A percentile compares a stretch with the other conserved stretches of the same genome.
phyloP scores from a whole-genome alignment of 2,888 invertebrate genomes.

The Pseudoips prasinana region DNA sequence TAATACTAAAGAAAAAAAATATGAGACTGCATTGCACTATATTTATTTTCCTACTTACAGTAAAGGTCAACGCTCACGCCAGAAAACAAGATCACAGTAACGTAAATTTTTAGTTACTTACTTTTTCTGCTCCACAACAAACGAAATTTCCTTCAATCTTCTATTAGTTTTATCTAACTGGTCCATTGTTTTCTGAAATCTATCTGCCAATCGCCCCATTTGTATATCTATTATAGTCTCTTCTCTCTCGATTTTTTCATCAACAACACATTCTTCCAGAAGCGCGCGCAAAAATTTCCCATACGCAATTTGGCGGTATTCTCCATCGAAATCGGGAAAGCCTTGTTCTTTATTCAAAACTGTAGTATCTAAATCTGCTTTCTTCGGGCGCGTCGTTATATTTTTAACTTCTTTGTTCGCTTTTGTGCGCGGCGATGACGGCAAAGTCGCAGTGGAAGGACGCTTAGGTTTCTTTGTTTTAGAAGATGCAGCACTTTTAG shows the following conservation, averaged over 20 bases:
- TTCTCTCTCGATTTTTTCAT: slow-evolving; percentile 65
- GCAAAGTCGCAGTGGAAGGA: slow-evolving; percentile 37
- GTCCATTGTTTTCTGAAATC: slow-evolving; percentile 67
- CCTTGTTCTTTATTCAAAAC: slow-evolving; percentile 41
- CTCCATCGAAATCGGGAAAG: slow-evolving; percentile 51
- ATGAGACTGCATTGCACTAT: too few relatives aligned
- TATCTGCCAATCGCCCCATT: slow-evolving; percentile 64
- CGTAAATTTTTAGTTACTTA: too few relatives aligned
- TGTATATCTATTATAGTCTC: slow-evolving; percentile 67
- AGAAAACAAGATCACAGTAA: too few relatives aligned
- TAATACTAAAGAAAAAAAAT: too few relatives aligned
- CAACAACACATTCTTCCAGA: slow-evolving; percentile 62
- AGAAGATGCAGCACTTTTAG: slow-evolving; percentile 41
- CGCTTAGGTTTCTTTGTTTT: slow-evolving; percentile 47
- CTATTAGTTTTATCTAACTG: slow-evolving; percentile 69
- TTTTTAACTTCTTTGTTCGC: slow-evolving; percentile 33
- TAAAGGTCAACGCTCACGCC: too few relatives aligned
- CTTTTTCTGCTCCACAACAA: slow-evolving; percentile 73
- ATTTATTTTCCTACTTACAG: too few relatives aligned
- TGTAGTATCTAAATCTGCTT: slow-evolving; percentile 44
- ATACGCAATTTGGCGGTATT: slow-evolving; percentile 56
- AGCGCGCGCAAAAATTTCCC: slow-evolving; percentile 60
- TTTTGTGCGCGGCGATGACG: slow-evolving; percentile 42
- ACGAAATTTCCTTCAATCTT: slow-evolving; percentile 69
- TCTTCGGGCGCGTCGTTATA: slow-evolving; percentile 33